phyloP scores from a whole-genome alignment of 2,888 invertebrate species.

The Agonopterix heracliana region DNA sequence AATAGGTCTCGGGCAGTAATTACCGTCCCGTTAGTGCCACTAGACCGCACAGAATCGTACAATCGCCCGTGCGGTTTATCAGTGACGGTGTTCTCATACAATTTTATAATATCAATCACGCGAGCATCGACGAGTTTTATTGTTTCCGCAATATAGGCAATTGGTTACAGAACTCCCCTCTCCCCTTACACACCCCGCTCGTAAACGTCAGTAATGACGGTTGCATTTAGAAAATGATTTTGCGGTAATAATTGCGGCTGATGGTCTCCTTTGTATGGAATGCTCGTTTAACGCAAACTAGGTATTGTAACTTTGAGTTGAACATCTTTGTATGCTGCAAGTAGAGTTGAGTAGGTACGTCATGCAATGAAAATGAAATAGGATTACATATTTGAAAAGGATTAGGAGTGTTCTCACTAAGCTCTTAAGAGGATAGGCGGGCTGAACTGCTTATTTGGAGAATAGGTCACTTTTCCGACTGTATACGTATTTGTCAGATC shows the following conservation, averaged over 20 bases:
- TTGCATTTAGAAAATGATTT: constrained; percentile 15
- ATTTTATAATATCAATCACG: constrained; percentile 42
- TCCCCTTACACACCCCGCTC: constrained; percentile 2
- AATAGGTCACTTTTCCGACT: no score
- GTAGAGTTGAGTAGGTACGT: no score
- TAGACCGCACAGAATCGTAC: constrained; percentile 23
- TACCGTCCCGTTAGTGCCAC: constrained; percentile 23
- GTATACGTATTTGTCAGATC: no score
- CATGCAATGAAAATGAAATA: no score
- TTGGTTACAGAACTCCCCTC: constrained; percentile 25
- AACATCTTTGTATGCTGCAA: not conserved
- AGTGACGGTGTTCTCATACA: constrained; percentile 17
- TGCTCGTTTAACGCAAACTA: not conserved
- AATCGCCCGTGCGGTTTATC: constrained; percentile 20
- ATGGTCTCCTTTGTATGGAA: constrained; percentile 1
- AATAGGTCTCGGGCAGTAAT: constrained; percentile 10
- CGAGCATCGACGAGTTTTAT: constrained; percentile 25
- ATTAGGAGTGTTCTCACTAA: no score
- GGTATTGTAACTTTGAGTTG: not conserved
- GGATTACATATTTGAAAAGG: no score
- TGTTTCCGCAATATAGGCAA: constrained; percentile 47
- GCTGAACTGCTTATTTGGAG: no score
- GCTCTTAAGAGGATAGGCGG: no score
- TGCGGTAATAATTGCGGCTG: constrained; percentile 12
- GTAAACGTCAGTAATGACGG: constrained; percentile 12